phyloP scores from a whole-genome alignment of 2,113 vertebrate species.

The Tachysurus vachellii region DNA sequence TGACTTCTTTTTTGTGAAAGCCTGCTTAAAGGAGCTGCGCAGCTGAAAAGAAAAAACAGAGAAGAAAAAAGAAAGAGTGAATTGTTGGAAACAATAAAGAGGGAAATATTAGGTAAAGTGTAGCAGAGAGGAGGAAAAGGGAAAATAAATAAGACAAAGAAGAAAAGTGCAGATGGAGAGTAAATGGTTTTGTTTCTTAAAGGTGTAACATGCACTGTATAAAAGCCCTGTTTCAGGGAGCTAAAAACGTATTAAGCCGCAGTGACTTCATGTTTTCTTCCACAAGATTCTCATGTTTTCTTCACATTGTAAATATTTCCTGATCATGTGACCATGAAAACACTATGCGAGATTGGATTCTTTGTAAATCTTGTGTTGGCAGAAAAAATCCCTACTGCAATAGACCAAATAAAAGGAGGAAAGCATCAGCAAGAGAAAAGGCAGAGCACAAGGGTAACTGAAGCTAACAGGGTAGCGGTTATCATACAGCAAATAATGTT shows the following conservation, averaged over 20 bases:
- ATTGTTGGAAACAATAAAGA: neutral
- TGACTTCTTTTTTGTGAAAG: slow-evolving; percentile 98
- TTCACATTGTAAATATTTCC: too few relatives aligned
- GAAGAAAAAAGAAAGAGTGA: slow-evolving; percentile 18
- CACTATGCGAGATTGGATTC: neutral
- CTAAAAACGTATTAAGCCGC: too few relatives aligned
- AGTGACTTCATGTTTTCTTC: too few relatives aligned
- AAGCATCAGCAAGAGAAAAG: neutral
- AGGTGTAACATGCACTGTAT: neutral
- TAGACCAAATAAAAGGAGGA: neutral
- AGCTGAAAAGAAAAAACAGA: slow-evolving; percentile 74
- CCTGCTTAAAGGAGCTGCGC: slow-evolving; percentile 98
- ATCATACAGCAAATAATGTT: slow-evolving; percentile 68
- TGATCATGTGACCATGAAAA: neutral
- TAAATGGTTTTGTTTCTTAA: neutral
- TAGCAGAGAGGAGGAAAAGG: neutral
- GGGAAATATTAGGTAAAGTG: neutral
- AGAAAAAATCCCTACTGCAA: neutral
- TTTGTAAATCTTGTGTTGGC: neutral
- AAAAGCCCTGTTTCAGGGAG: neutral
- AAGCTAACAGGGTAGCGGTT: slow-evolving; percentile 52
- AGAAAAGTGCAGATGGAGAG: neutral
- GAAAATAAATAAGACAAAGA: neutral
- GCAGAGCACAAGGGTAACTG: slow-evolving; percentile 16
- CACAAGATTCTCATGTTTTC: too few relatives aligned